phyloP scores from a whole-genome alignment of 1,140 invertebrate species.

The Idris sp. region DNA sequence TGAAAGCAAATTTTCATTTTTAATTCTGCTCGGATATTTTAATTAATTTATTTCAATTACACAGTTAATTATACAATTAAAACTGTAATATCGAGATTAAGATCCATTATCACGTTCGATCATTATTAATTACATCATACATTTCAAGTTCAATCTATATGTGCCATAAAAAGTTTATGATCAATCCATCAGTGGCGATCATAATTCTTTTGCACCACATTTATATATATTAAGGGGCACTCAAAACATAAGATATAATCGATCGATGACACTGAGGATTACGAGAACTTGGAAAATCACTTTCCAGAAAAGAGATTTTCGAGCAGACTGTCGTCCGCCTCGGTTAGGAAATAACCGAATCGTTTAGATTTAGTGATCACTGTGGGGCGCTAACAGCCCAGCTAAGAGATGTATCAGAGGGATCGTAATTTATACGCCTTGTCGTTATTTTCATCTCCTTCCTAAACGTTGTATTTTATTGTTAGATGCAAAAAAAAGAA shows the following conservation, averaged over 20 bases:
- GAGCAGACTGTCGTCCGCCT: slow-evolving; percentile 21
- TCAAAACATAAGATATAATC: slow-evolving; percentile 26
- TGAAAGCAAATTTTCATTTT: too few relatives aligned
- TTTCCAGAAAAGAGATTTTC: slow-evolving; percentile 20
- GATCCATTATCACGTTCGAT: too few relatives aligned
- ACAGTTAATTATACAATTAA: too few relatives aligned
- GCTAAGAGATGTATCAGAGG: slow-evolving; percentile 13
- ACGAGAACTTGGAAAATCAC: slow-evolving; percentile 45
- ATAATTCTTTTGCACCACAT: slow-evolving; percentile 19
- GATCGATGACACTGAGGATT: slow-evolving; percentile 32
- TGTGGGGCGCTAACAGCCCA: slow-evolving; percentile 20
- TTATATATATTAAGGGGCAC: slow-evolving; percentile 2
- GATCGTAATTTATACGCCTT: slow-evolving; percentile 19
- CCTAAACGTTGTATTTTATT: neutral
- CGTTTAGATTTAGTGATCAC: slow-evolving; percentile 43
- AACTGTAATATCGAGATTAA: too few relatives aligned
- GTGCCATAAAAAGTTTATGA: too few relatives aligned
- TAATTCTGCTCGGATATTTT: too few relatives aligned
- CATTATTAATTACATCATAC: too few relatives aligned
- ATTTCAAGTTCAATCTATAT: too few relatives aligned
- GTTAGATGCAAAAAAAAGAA: slow-evolving; percentile 5
- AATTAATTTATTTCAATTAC: too few relatives aligned
- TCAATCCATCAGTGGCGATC: slow-evolving; percentile 6
- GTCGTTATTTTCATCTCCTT: slow-evolving; percentile 17
- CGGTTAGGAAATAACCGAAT: slow-evolving; percentile 29